phyloP scores from a whole-genome alignment of 2,113 vertebrate genomes.

The Pogona vitticeps region DNA sequence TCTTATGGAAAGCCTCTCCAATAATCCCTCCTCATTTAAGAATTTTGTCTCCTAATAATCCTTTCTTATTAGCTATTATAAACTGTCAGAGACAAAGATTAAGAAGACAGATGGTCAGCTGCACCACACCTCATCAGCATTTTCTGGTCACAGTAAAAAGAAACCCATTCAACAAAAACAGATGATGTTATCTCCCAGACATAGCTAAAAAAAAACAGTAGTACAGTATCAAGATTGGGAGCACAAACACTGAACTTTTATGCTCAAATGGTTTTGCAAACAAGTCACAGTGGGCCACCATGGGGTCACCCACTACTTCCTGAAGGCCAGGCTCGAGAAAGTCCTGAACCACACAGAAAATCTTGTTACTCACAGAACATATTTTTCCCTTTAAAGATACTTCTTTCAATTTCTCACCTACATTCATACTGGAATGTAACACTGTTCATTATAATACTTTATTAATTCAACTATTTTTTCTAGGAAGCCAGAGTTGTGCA shows the following conservation, averaged over 20 bases:
- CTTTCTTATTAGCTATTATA: not conserved
- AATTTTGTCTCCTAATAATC: not conserved
- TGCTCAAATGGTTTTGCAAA: not conserved
- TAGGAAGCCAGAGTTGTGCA: not conserved
- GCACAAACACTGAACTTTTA: not conserved
- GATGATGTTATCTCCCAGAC: not conserved
- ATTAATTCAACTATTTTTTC: not conserved
- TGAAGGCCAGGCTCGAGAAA: not conserved
- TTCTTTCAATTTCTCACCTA: not conserved
- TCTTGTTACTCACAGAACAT: not conserved
- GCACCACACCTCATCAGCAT: not conserved
- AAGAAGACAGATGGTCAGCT: not conserved
- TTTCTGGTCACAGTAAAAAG: not conserved
- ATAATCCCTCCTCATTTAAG: no score
- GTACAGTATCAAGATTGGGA: not conserved
- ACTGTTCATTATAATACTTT: not conserved
- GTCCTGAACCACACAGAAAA: not conserved
- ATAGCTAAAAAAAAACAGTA: not conserved
- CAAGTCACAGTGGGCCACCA: not conserved
- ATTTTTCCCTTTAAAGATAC: not conserved
- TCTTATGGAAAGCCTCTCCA: no score
- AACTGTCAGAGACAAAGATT: not conserved
- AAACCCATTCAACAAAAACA: not conserved
- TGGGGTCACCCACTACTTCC: not conserved
- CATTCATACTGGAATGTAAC: not conserved